phyloP scores from a whole-genome alignment of 2,888 invertebrate species.

The Hydraecia micacea region DNA sequence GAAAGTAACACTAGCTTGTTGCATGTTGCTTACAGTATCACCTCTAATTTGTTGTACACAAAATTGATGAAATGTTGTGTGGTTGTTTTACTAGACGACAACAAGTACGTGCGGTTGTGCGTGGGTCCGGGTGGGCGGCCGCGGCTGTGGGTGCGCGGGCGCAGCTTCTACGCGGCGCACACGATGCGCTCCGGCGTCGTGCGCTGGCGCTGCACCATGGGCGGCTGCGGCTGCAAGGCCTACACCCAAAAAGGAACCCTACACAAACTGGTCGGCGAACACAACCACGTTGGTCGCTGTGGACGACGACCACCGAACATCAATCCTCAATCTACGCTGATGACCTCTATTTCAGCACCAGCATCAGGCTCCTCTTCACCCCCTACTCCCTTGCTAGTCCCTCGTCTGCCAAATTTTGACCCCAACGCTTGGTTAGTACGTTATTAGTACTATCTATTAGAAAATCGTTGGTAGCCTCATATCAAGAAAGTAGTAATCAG shows the following conservation, averaged over 20 bases:
- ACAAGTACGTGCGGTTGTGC: slow-evolving; percentile 82
- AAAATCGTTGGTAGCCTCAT: slow-evolving; percentile 31
- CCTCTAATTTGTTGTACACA: slow-evolving; percentile 14
- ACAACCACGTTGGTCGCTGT: slow-evolving; percentile 85
- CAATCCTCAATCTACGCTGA: slow-evolving; percentile 57
- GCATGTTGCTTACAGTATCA: slow-evolving; percentile 59
- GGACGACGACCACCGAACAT: slow-evolving; percentile 74
- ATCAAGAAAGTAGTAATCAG: slow-evolving; percentile 46
- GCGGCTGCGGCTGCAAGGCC: slow-evolving; percentile 88
- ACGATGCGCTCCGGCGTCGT: slow-evolving; percentile 88
- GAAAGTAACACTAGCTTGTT: slow-evolving; percentile 47
- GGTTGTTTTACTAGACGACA: slow-evolving; percentile 77
- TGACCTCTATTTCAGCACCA: slow-evolving; percentile 51
- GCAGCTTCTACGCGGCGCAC: slow-evolving; percentile 88
- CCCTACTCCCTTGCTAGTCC: slow-evolving; percentile 79
- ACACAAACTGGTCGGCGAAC: slow-evolving; percentile 87
- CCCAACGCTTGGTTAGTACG: slow-evolving; percentile 86
- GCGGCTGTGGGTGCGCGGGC: slow-evolving; percentile 87
- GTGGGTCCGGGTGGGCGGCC: slow-evolving; percentile 88
- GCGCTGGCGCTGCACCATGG: slow-evolving; percentile 89
- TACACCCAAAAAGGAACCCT: slow-evolving; percentile 87
- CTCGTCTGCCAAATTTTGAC: slow-evolving; percentile 82
- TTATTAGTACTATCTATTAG: slow-evolving; percentile 67
- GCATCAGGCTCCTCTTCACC: slow-evolving; percentile 67
- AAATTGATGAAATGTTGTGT: slow-evolving; percentile 51